These are phyloP conservation scores for human DNA, from an alignment of 2,113 vertebrate genomes.

Conservation along the genomic window GRCh38 chr12:114670501-114671000, in stretches of 20 bases:
- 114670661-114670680: slow-evolving; percentile 8
- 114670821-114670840: slow-evolving; percentile 92
- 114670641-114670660: slow-evolving; percentile 15
- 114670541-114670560: neutral
- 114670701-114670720: slow-evolving; percentile 12
- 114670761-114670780: slow-evolving; percentile 84
- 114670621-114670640: slow-evolving; percentile 41
- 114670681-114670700: slow-evolving; percentile 31
- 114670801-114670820: slow-evolving; percentile 84
- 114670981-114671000: slow-evolving; percentile 86
- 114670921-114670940: slow-evolving; percentile 99
- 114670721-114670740: slow-evolving; percentile 1
- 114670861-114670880: slow-evolving; percentile 97
- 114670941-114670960: slow-evolving; percentile 90
- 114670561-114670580: neutral
- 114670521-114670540: slow-evolving; percentile 73
- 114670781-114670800: slow-evolving; percentile 82
- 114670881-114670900: slow-evolving; percentile 96
- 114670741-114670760: slow-evolving; percentile 65
- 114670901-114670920: slow-evolving; percentile 99
- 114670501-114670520: slow-evolving; percentile 77
- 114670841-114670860: slow-evolving; percentile 96
- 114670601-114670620: slow-evolving; percentile 80
- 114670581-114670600: neutral
- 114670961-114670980: slow-evolving; percentile 91